These are phyloP conservation scores for Salvelinus namaycush DNA, from an alignment of 2,113 vertebrate genomes.

Conservation along the genomic window DNA sequence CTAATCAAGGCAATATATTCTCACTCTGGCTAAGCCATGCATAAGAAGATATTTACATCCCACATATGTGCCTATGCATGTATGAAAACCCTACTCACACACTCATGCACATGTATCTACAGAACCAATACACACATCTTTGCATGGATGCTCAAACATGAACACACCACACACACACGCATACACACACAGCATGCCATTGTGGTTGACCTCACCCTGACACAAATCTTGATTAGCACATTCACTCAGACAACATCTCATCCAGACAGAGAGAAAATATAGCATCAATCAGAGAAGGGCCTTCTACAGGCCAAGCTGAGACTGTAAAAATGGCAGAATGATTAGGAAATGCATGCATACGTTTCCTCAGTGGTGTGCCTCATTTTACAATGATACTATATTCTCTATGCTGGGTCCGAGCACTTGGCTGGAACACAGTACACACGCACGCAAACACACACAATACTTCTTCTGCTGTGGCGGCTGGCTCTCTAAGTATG, in stretches of 20 bases:
- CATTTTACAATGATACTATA: slow-evolving; percentile 43
- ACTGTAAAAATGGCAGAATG: slow-evolving; percentile 13
- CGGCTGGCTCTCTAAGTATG: slow-evolving; percentile 37
- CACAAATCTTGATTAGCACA: slow-evolving; percentile 11
- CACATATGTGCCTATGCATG: too few relatives aligned
- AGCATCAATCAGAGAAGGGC: slow-evolving; percentile 26
- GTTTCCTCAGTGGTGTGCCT: slow-evolving; percentile 3
- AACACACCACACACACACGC: slow-evolving; percentile 6
- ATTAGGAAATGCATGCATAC: slow-evolving; percentile 23
- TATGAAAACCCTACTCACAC: background rate
- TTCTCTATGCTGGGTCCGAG: slow-evolving; percentile 19
- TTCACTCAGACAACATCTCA: slow-evolving; percentile 18
- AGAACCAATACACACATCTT: slow-evolving; percentile 9
- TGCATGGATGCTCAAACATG: background rate
- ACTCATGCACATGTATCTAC: background rate
- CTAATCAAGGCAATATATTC: too few relatives aligned
- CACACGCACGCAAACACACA: background rate
- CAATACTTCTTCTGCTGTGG: slow-evolving; percentile 30
- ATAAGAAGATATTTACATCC: background rate
- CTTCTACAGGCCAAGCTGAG: slow-evolving; percentile 13
- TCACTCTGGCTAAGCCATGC: too few relatives aligned
- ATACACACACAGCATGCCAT: slow-evolving; percentile 4
- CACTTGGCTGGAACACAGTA: background rate
- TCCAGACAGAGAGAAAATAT: slow-evolving; percentile 8
- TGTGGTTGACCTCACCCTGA: background rate